Conservation (phyloP, 1,140 invertebrate genomes). For the Pseudomyrmex dendroicus region DNA sequence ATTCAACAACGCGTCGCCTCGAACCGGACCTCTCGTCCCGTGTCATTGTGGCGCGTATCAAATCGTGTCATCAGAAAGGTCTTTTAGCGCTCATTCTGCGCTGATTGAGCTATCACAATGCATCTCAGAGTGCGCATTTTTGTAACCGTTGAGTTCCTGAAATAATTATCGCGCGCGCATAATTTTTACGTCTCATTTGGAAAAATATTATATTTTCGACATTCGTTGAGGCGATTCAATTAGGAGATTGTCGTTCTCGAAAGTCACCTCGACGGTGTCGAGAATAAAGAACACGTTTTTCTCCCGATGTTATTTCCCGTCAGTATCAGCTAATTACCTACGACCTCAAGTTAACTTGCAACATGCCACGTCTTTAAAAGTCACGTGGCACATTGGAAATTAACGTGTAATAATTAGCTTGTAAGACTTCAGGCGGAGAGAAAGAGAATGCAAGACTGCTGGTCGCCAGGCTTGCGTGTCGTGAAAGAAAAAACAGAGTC, state of each 20-base stretch:
- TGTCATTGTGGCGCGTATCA: conserved; percentile 1
- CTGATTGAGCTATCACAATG: neutral
- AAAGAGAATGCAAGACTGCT: conserved; percentile 10
- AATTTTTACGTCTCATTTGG: no score
- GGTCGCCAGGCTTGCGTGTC: conserved; percentile 47
- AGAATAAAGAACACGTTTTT: conserved; percentile 41
- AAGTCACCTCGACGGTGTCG: conserved; percentile 50
- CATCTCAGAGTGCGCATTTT: no score
- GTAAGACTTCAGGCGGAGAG: neutral
- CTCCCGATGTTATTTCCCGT: conserved; percentile 38
- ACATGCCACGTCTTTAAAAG: no score
- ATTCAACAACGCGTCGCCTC: no score
- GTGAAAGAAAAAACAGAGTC: conserved; percentile 40
- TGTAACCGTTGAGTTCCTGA: no score
- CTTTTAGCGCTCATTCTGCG: neutral
- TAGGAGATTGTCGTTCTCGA: neutral
- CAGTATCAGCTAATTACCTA: conserved; percentile 24
- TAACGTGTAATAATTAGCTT: conserved; percentile 58
- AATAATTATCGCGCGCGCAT: no score
- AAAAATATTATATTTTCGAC: neutral
- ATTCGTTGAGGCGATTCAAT: neutral
- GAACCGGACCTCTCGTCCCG: neutral
- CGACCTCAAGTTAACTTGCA: no score
- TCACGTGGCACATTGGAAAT: conserved; percentile 30
- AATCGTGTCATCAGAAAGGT: neutral